Evolutionary conservation across 2,888 invertebrate species (phyloP).

Genomic region (Romanomermis culicivorax): DNA sequence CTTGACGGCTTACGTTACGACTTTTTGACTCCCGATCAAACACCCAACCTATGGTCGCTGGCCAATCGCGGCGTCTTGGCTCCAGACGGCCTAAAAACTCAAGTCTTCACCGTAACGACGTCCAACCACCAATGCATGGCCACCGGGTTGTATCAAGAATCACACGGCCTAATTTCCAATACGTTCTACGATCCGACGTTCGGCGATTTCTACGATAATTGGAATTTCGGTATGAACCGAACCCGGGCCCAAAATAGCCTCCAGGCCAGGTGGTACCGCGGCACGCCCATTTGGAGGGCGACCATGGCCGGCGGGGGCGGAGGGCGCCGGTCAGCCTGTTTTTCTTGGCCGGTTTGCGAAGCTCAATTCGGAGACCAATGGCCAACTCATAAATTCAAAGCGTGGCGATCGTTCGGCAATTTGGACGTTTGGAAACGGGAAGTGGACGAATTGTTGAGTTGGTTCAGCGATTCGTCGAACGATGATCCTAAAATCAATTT

Average conservation of each 20-base stretch:
- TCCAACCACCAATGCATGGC: conserved; percentile 52
- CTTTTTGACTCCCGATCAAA: conserved; percentile 39
- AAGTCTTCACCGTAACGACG: conserved; percentile 35
- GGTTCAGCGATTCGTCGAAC: no score
- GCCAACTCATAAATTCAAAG: background rate
- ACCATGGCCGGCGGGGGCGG: background rate
- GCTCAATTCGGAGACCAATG: background rate
- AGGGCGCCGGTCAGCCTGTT: background rate
- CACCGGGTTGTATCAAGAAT: conserved; percentile 46
- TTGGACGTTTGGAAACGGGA: conserved; percentile 20
- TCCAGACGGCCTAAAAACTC: background rate
- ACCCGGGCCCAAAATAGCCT: background rate
- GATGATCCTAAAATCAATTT: conserved; percentile 26
- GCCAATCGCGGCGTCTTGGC: conserved; percentile 35
- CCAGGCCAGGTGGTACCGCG: background rate
- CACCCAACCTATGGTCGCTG: conserved; percentile 40
- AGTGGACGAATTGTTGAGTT: conserved; percentile 21
- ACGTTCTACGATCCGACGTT: conserved; percentile 37
- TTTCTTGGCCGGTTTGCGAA: background rate
- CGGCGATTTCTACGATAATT: conserved; percentile 20
- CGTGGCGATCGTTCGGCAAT: conserved; percentile 4
- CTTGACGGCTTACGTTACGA: conserved; percentile 50
- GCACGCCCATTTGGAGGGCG: background rate
- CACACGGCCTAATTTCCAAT: conserved; percentile 47
- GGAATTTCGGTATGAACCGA: conserved; percentile 16